phyloP scores from a whole-genome alignment of 1,140 invertebrate genomes.

The Orchestia grillus region DNA sequence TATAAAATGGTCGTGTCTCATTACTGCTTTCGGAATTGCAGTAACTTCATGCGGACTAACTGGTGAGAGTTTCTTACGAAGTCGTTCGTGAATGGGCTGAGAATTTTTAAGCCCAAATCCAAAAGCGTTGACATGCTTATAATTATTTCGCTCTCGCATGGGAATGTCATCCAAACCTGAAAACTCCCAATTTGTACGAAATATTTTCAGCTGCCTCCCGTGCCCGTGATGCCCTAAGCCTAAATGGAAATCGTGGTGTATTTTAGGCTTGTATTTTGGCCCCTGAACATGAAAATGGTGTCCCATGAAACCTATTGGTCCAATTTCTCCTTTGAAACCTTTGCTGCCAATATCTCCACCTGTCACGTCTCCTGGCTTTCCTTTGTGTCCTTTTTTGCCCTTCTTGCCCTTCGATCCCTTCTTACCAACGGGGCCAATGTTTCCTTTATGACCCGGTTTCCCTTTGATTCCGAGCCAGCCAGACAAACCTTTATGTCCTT shows the following conservation, averaged over 20 bases:
- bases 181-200: no score
- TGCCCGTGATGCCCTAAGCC: no score
- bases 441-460: neutral
- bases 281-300: neutral
- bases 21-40: no score
- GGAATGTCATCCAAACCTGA: no score
- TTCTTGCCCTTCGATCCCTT: neutral
- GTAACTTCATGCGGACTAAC: no score
- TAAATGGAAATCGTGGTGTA: neutral
- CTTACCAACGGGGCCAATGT: neutral
- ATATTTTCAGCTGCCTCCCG: no score
- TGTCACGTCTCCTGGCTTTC: neutral
- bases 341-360: neutral
- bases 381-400: slow-evolving; percentile 19
- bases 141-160: no score
- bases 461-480: neutral
- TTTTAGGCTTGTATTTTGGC: neutral
- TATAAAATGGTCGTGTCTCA: no score
- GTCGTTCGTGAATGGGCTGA: no score
- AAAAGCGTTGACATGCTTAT: no score
- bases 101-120: no score
- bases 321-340: neutral
- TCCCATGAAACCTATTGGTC: neutral
- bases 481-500: neutral
- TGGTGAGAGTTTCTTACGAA: no score